Conservation (phyloP, 1,140 invertebrate species). For the Leptinotarsa undecemlineata region DNA sequence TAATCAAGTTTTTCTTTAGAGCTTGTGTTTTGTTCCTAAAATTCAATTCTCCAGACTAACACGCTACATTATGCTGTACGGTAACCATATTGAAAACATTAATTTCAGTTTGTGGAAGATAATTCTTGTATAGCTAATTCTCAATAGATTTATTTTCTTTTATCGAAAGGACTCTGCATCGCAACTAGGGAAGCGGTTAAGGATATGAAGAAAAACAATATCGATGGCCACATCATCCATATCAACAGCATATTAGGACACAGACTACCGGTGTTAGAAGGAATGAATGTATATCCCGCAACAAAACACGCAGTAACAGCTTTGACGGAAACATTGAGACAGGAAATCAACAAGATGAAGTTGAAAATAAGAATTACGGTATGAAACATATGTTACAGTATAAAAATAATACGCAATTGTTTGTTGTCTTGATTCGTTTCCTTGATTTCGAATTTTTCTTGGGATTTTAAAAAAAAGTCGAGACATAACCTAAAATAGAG, state of each 20-base stretch:
- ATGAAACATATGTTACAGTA: neutral
- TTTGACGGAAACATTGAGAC: slow-evolving; percentile 21
- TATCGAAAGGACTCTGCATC: neutral
- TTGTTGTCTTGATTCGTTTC: no score
- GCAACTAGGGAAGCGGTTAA: slow-evolving; percentile 53
- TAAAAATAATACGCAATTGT: no score
- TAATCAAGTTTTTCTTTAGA: no score
- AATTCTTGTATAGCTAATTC: neutral
- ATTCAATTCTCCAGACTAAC: no score
- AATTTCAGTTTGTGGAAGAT: no score
- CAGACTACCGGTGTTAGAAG: slow-evolving; percentile 36
- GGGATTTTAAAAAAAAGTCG: no score
- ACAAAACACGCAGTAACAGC: slow-evolving; percentile 30
- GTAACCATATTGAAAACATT: no score
- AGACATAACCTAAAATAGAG: no score
- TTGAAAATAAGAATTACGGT: slow-evolving; percentile 33
- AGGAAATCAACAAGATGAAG: slow-evolving; percentile 14
- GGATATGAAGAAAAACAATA: slow-evolving; percentile 62
- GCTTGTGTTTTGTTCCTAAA: no score
- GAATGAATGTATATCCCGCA: slow-evolving; percentile 46
- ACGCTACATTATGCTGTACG: no score
- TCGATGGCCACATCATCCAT: slow-evolving; percentile 69
- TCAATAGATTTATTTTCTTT: neutral
- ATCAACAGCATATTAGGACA: slow-evolving; percentile 61
- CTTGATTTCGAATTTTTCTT: no score